Conservation (phyloP, 2,797 vertebrate species). For the Spheniscus humboldti region DNA sequence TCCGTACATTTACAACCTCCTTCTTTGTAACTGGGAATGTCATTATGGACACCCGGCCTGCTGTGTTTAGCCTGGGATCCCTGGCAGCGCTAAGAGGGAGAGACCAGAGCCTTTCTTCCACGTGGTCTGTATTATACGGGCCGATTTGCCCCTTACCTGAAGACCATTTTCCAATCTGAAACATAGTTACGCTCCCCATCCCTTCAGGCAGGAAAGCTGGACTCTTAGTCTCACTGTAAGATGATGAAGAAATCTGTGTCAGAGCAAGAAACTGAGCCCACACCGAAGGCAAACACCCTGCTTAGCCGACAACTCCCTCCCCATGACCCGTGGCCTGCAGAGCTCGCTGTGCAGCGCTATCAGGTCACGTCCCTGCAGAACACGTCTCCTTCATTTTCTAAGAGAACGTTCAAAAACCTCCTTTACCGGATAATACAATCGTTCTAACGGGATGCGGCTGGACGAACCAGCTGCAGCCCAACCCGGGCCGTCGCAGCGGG, state of each 20-base stretch:
- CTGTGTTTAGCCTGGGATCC: neutral
- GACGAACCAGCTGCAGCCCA: neutral
- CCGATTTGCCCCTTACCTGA: neutral
- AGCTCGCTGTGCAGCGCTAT: neutral
- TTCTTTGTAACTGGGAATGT: neutral
- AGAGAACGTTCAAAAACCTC: neutral
- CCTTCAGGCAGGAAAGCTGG: neutral
- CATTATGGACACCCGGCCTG: neutral
- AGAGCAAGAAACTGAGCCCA: neutral
- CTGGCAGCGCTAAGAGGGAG: neutral
- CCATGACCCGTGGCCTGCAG: rapidly evolving
- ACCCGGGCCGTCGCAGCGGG: neutral
- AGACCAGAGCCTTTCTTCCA: neutral
- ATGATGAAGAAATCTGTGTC: neutral
- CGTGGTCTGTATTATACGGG: neutral
- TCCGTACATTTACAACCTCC: neutral
- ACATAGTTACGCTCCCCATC: neutral
- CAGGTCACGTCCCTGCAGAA: neutral
- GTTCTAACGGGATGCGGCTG: neutral
- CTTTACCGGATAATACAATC: neutral
- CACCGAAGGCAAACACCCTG: neutral
- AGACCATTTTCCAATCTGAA: neutral
- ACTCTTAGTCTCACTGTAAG: neutral
- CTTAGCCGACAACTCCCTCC: neutral
- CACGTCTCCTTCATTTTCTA: neutral